These are phyloP conservation scores for Panzeria rudis DNA, from an alignment of 2,888 invertebrate species.

Conservation along the genomic window DNA sequence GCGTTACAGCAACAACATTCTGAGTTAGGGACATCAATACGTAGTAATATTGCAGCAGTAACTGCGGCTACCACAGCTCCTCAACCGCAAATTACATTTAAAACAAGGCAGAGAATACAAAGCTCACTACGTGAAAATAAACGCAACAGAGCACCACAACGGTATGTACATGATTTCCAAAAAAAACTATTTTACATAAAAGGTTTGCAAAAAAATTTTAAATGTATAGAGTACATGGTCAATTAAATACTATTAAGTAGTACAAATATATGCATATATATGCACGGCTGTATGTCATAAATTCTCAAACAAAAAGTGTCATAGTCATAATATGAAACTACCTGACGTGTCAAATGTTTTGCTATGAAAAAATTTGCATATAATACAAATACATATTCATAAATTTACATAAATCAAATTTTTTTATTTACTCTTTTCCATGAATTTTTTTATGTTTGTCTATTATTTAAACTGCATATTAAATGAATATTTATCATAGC, in stretches of 20 bases:
- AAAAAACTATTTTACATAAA: neutral
- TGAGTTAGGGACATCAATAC: conserved; percentile 79
- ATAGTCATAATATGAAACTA: conserved; percentile 17
- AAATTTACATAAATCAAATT: conserved; percentile 44
- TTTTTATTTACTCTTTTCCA: neutral
- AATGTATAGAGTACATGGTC: conserved; percentile 30
- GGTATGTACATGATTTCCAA: conserved; percentile 78
- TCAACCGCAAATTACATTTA: conserved; percentile 75
- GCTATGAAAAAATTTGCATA: conserved; percentile 2
- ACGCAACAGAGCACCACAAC: conserved; percentile 82
- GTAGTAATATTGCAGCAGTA: conserved; percentile 79
- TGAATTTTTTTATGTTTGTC: neutral
- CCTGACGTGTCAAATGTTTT: conserved; percentile 48
- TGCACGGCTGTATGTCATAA: neutral
- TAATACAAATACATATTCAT: neutral
- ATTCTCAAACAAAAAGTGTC: neutral
- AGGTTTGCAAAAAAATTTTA: too few relatives aligned
- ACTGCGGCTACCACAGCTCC: conserved; percentile 77
- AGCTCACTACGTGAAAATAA: conserved; percentile 80
- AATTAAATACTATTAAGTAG: conserved; percentile 41
- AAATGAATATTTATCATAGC: conserved; percentile 44
- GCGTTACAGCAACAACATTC: conserved; percentile 77
- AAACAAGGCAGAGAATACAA: conserved; percentile 80
- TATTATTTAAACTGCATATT: conserved; percentile 23
- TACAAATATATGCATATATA: neutral